Percentiles rank a stretch among this genome's conserved stretches.
Evolutionary conservation across 92 coral and sea anemone genomes (phyloP).

Genomic region (Virgularia gustaviana): DNA sequence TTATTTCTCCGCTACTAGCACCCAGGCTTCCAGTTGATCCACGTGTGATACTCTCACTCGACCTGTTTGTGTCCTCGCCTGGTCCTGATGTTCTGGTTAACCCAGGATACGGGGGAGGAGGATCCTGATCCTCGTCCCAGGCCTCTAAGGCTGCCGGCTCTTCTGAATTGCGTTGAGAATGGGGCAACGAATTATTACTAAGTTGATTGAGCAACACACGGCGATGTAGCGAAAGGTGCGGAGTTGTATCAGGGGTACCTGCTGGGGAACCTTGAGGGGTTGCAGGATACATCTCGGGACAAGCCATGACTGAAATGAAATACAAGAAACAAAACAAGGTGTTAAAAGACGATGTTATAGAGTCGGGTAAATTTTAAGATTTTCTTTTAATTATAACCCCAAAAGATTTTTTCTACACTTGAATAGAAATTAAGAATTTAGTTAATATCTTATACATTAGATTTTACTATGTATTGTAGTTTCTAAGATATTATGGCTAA

Average conservation of each 20-base stretch:
- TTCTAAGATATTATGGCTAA: no score
- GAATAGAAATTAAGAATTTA: no score
- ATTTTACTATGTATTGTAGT: no score
- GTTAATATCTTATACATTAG: no score
- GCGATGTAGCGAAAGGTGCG: slow-evolving; percentile 30
- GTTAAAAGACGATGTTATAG: no score
- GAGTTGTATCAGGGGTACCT: slow-evolving; percentile 35
- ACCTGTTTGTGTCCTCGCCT: not conserved
- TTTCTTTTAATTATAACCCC: no score
- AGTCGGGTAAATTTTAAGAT: no score
- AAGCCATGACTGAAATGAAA: slow-evolving; percentile 21
- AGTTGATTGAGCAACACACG: slow-evolving; percentile 30
- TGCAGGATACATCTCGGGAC: slow-evolving; percentile 28
- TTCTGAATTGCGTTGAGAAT: slow-evolving; percentile 7
- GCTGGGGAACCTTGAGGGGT: slow-evolving; percentile 34
- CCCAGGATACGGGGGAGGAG: slow-evolving; percentile 38
- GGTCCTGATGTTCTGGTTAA: no score
- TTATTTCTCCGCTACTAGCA: slow-evolving; percentile 2
- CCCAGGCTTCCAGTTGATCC: not conserved
- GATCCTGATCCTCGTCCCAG: slow-evolving; percentile 15
- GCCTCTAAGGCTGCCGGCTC: slow-evolving; percentile 7
- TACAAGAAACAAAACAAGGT: not conserved
- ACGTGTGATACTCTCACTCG: not conserved
- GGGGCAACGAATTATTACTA: not conserved
- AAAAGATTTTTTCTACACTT: no score